A percentile compares a stretch with the other conserved stretches of the same genome.
These are phyloP conservation scores for Plestiodon gilberti DNA, from an alignment of 2,113 vertebrate genomes.

Conservation along the genomic window DNA sequence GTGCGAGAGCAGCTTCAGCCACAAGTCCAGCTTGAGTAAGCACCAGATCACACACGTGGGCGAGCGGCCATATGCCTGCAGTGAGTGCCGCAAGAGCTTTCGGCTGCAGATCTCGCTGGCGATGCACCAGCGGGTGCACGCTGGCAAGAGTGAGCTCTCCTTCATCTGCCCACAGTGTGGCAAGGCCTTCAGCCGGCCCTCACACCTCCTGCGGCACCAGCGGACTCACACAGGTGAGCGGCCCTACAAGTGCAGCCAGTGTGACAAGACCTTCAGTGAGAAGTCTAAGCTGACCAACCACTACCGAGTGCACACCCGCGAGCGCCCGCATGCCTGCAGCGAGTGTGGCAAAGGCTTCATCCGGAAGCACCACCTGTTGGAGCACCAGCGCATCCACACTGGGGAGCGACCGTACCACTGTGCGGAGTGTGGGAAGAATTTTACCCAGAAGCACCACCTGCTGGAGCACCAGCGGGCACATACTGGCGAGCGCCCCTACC, in stretches of 20 bases:
- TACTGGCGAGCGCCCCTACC: conserved; percentile 81
- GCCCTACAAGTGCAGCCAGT: conserved; percentile 81
- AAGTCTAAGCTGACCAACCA: conserved; percentile 84
- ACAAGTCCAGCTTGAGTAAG: conserved; percentile 82
- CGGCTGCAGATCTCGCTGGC: conserved; percentile 83
- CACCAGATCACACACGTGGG: conserved; percentile 83
- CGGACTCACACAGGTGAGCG: conserved; percentile 83
- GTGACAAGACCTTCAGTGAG: conserved; percentile 84
- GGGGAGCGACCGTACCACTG: conserved; percentile 83
- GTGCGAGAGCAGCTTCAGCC: conserved; percentile 84
- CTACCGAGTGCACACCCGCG: conserved; percentile 82
- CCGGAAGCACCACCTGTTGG: conserved; percentile 80
- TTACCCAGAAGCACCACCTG: conserved; percentile 82
- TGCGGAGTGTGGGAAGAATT: conserved; percentile 81
- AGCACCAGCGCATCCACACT: conserved; percentile 83
- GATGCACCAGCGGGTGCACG: conserved; percentile 82
- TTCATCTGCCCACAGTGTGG: conserved; percentile 83
- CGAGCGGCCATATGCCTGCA: conserved; percentile 79
- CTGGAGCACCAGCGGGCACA: conserved; percentile 82
- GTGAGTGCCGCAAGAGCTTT: conserved; percentile 81
- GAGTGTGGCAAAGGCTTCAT: conserved; percentile 84
- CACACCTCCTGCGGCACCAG: conserved; percentile 82
- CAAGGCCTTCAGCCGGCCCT: conserved; percentile 82
- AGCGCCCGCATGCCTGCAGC: conserved; percentile 80
- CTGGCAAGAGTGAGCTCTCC: conserved; percentile 80